Evolutionary conservation across 2,113 vertebrate genomes (phyloP).

Genomic region (Trachemys scripta): DNA sequence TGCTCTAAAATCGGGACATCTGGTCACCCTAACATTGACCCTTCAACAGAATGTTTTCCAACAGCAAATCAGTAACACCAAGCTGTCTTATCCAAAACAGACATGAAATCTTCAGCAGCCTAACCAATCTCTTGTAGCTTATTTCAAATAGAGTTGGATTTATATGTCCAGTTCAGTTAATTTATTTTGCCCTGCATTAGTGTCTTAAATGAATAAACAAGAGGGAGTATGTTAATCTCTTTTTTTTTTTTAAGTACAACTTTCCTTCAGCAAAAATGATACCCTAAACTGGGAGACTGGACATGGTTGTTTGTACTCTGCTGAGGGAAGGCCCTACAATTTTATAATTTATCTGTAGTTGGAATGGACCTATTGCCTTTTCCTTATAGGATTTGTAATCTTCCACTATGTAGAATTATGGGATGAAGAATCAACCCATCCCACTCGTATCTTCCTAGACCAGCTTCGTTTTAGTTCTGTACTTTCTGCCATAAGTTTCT

Average conservation of each 20-base stretch:
- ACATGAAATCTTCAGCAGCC: neutral
- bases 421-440: neutral
- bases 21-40: neutral
- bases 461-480: neutral
- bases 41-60: neutral
- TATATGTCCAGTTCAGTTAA: neutral
- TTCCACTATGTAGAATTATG: neutral
- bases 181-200: neutral
- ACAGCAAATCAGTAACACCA: neutral
- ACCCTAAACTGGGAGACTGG: neutral
- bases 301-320: neutral
- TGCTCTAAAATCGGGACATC: no score
- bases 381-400: neutral
- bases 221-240: neutral
- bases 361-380: neutral
- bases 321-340: neutral
- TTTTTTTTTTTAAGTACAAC: neutral
- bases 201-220: neutral
- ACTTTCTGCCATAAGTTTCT: no score
- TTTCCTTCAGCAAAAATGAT: neutral
- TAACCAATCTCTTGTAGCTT: neutral
- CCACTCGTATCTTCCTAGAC: neutral
- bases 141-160: rapidly evolving
- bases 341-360: rapidly evolving
- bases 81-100: neutral